phyloP scores from a whole-genome alignment of 2,888 invertebrate species.

The Tachina fera region DNA sequence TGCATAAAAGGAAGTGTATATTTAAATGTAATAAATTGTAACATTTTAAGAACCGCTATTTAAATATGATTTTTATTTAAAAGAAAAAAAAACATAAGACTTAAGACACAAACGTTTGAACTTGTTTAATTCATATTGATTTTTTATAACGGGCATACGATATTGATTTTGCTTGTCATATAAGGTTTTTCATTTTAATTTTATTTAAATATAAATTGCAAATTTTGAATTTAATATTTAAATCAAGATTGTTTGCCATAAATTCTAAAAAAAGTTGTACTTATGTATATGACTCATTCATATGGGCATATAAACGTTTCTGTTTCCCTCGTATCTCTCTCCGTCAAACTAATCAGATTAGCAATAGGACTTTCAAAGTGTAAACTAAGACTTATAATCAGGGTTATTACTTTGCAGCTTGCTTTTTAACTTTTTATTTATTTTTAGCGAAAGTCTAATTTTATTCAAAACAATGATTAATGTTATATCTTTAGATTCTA shows the following conservation, averaged over 20 bases:
- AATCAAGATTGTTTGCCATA: neutral
- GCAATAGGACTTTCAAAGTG: too few species aligned
- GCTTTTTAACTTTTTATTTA: neutral
- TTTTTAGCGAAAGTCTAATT: slow-evolving; percentile 2
- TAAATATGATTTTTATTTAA: neutral
- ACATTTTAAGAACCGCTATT: neutral
- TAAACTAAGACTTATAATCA: too few species aligned
- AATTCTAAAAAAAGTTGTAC: neutral
- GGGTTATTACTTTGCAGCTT: neutral
- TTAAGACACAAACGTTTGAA: slow-evolving; percentile 48
- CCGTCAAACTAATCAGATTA: too few species aligned
- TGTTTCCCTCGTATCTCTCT: too few species aligned
- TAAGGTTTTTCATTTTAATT: neutral
- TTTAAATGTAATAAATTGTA: slow-evolving; percentile 14
- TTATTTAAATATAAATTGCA: neutral
- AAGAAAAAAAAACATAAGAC: slow-evolving; percentile 39
- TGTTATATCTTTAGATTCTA: neutral
- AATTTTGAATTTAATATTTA: neutral
- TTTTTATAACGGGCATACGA: neutral
- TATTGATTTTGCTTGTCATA: neutral
- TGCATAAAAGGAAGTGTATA: slow-evolving; percentile 41
- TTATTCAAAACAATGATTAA: slow-evolving; percentile 1
- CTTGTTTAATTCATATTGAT: neutral
- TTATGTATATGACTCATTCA: neutral
- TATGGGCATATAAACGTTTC: too few species aligned